Evolutionary conservation across 2,888 invertebrate species (phyloP).

Genomic region (Eremobia ochroleuca): DNA sequence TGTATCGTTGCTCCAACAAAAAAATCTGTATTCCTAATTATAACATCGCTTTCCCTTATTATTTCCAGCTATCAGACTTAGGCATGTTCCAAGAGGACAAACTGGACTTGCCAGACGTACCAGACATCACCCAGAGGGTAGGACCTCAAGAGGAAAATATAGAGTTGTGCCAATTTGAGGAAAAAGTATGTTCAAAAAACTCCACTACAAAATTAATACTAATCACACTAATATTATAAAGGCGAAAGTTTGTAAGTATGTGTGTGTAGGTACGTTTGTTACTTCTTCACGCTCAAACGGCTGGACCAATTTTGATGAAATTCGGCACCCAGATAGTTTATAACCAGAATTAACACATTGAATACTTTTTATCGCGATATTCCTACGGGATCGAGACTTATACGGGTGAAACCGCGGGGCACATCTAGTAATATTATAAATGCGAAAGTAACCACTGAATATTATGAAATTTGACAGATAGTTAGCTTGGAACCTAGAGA

Average conservation of each 20-base stretch:
- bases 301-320: too few species aligned
- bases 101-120: conserved; percentile 78
- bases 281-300: background rate
- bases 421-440: background rate
- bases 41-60: background rate
- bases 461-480: background rate
- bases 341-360: too few species aligned
- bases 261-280: background rate
- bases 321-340: too few species aligned
- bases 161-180: conserved; percentile 84
- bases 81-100: conserved; percentile 76
- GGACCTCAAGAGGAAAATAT: conserved; percentile 82
- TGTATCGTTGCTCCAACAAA: background rate
- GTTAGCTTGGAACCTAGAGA: background rate
- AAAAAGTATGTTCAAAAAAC: conserved; percentile 73
- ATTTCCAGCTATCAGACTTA: conserved; percentile 72
- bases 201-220: background rate
- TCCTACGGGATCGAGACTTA: too few species aligned
- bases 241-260: background rate
- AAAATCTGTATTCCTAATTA: background rate
- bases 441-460: background rate
- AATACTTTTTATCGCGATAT: too few species aligned
- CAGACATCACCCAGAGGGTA: conserved; percentile 87
- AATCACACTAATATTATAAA: background rate
- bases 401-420: too few species aligned